Evolutionary conservation across 2,113 vertebrate species (phyloP).

Genomic region (Abramis brama): DNA sequence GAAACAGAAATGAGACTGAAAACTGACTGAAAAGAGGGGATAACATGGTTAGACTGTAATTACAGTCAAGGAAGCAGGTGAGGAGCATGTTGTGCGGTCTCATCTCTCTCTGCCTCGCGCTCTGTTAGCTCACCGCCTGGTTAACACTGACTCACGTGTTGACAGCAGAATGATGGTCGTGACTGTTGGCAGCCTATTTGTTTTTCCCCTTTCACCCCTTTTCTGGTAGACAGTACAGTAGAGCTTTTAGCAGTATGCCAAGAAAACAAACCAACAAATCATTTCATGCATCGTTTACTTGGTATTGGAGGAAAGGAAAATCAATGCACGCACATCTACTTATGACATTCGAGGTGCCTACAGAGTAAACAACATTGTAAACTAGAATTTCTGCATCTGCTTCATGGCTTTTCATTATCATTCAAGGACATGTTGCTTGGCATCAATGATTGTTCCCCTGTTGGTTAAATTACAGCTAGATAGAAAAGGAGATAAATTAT

Average conservation of each 20-base stretch:
- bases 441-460: constrained; percentile 36
- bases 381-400: constrained; percentile 33
- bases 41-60: constrained; percentile 37
- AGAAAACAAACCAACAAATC: constrained; percentile 26
- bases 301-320: constrained; percentile 3
- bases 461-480: constrained; percentile 39
- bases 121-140: constrained; percentile 27
- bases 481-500: not conserved
- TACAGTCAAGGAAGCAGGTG: constrained; percentile 42
- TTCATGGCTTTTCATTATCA: constrained; percentile 48
- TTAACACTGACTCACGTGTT: constrained; percentile 40
- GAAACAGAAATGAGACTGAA: not conserved
- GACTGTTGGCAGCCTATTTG: constrained; percentile 18
- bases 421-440: constrained; percentile 44
- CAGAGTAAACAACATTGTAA: constrained; percentile 49
- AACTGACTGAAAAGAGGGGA: constrained; percentile 28
- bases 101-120: not conserved
- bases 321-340: constrained; percentile 6
- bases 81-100: constrained; percentile 15
- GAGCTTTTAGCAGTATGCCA: constrained; percentile 10
- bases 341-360: constrained; percentile 13
- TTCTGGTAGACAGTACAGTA: constrained; percentile 15
- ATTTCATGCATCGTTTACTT: constrained; percentile 22
- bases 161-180: constrained; percentile 2
- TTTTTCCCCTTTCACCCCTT: constrained; percentile 14